Evolutionary conservation across 2,888 invertebrate species (phyloP), one percentile per base, ranked within the genome.

Genomic region (Atethmia centrago): DNA sequence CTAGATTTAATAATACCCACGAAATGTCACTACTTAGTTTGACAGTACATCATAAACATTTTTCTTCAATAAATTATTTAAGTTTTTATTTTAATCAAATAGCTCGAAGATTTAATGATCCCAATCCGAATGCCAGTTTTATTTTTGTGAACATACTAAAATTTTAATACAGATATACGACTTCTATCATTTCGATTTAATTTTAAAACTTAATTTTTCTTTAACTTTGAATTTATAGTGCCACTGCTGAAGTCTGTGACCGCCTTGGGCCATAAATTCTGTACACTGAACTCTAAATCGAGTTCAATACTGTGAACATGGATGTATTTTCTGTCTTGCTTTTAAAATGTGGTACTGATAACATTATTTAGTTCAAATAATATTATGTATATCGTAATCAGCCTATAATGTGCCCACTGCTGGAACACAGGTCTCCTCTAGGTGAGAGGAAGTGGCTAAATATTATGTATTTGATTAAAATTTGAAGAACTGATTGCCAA

Each of bases 241-340:
- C 56, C 70, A n/a, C 31, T 16, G 40, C 40, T 62, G 25, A 45
- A 79, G 55, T 56, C n/a, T 53, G 53, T 19, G 53, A 78, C 19
- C 28, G 53, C 69, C 36, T 59, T 59, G n/a, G 25, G 69, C 53
- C 12, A 53, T 69, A 47, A 59, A 59, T 51, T 68, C 51, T 36
- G 70, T 28, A 16, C 25, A 59, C 21, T 53, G 28, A 77, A 68
- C 51, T 68, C 28, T 28, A 19, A 59, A 59, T 8, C 16, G 21
- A 67, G 42, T 31, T 58, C 58, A 69, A 59, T 68, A 53, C 59
- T n/a, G n/a, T 7, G 40, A 19, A 45, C 10, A 28, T 59, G 4
- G 19, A 51, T 45, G 36, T 36, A 47, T 53, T 40, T 78, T 75
- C n/a, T n/a, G 28, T 53, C 19, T 40, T 45, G n/a, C 28, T 69